phyloP scores from a whole-genome alignment of 2,888 invertebrate species.

The Deilephila elpenor region DNA sequence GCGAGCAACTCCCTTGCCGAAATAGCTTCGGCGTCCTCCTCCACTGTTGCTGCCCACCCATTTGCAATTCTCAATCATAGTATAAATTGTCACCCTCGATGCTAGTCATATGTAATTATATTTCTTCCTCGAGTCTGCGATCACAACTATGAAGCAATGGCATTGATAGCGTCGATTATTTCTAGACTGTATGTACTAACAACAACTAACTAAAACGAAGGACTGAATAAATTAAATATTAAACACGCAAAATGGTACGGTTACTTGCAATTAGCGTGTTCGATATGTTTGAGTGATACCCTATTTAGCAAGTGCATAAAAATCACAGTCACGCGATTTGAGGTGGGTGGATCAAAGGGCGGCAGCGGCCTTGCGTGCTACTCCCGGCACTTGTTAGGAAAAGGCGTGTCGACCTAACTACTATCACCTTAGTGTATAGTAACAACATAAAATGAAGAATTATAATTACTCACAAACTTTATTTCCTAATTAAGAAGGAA shows the following conservation, averaged over 20 bases:
- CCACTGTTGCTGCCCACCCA: conserved; percentile 52
- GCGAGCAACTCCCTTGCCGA: conserved; percentile 83
- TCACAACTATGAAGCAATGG: background rate
- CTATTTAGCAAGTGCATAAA: conserved; percentile 67
- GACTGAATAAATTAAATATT: background rate
- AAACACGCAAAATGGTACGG: background rate
- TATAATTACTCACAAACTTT: conserved; percentile 47
- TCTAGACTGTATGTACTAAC: background rate
- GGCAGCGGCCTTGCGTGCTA: conserved; percentile 82
- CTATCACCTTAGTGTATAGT: conserved; percentile 56
- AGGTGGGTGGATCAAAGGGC: conserved; percentile 85
- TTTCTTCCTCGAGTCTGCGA: background rate
- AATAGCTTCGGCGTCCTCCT: conserved; percentile 73
- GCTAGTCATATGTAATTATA: background rate
- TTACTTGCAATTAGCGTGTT: conserved; percentile 44
- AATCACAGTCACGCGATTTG: conserved; percentile 79
- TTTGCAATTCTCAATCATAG: conserved; percentile 38
- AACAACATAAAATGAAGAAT: conserved; percentile 37
- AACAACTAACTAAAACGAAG: background rate
- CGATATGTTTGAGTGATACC: conserved; percentile 48
- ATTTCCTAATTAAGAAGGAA: background rate
- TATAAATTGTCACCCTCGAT: background rate
- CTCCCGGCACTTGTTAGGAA: conserved; percentile 84
- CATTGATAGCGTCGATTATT: background rate
- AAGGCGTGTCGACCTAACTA: conserved; percentile 83